These are phyloP conservation scores for Axea sp. DNA, from an alignment of 2,888 invertebrate species.

Conservation along the genomic window DNA sequence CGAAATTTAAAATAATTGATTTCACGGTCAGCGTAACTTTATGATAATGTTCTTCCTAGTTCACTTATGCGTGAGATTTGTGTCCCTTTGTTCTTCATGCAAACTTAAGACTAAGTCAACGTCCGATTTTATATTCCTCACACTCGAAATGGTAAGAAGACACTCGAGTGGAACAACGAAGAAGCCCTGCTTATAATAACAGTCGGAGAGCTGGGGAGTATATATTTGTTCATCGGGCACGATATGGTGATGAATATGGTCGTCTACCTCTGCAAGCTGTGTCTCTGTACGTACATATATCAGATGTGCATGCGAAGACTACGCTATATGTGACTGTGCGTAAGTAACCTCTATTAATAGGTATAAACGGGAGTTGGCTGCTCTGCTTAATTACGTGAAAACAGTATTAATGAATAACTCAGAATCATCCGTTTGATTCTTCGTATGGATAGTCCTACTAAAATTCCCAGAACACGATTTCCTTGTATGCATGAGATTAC, in stretches of 20 bases:
- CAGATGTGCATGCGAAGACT: constrained; percentile 1
- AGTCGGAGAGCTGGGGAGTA: constrained; percentile 23
- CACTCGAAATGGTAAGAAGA: constrained; percentile 27
- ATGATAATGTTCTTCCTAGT: no score
- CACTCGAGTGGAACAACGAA: constrained; percentile 37
- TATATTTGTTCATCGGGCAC: constrained; percentile 57
- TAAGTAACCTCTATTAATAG: constrained; percentile 63
- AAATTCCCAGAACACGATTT: no score
- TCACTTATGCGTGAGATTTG: no score
- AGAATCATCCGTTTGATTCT: not conserved
- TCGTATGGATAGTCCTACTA: not conserved
- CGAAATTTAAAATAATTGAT: no score
- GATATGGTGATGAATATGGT: constrained; percentile 58
- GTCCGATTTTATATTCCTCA: constrained; percentile 19
- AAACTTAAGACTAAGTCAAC: constrained; percentile 13
- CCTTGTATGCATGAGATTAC: no score
- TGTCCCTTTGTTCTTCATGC: constrained; percentile 5
- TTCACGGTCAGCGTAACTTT: constrained; percentile 6
- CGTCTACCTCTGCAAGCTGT: constrained; percentile 51
- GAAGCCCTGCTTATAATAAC: constrained; percentile 52
- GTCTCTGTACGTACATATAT: constrained; percentile 18
- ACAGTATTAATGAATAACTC: constrained; percentile 68
- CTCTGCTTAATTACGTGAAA: constrained; percentile 69
- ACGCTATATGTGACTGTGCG: constrained; percentile 23
- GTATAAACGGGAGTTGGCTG: constrained; percentile 57